Percentiles rank a stretch among this genome's conserved stretches.
Evolutionary conservation across 2,113 vertebrate species (phyloP).

Genomic region (Rhea pennata): DNA sequence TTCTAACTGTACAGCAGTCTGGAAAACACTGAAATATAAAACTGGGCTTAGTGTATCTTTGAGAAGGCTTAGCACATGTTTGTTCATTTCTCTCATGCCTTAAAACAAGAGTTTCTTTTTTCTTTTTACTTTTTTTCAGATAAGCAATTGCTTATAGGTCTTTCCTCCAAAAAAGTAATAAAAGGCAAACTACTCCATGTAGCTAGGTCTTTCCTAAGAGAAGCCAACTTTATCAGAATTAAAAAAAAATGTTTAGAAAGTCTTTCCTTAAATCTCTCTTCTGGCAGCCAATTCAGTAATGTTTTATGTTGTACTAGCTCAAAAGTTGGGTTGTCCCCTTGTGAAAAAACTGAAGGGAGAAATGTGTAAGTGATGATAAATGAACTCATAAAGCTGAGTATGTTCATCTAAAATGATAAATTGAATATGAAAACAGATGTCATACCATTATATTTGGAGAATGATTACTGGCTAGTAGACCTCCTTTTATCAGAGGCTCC

Average conservation of each 20-base stretch:
- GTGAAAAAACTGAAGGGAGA: neutral
- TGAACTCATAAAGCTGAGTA: neutral
- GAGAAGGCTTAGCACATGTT: neutral
- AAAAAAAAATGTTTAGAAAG: neutral
- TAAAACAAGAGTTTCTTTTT: neutral
- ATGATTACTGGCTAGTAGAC: neutral
- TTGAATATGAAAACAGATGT: neutral
- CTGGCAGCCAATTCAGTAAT: neutral
- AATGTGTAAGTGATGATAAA: neutral
- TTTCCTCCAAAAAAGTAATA: neutral
- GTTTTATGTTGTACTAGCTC: neutral
- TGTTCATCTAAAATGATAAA: neutral
- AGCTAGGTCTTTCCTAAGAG: neutral
- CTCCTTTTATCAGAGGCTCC: neutral
- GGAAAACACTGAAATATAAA: neutral
- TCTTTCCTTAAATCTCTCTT: neutral
- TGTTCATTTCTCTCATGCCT: neutral
- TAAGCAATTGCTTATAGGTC: neutral
- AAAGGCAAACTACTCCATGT: neutral
- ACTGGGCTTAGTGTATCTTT: neutral
- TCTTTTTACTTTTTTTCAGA: neutral
- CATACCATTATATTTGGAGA: neutral
- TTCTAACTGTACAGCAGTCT: neutral
- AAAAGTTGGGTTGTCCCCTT: neutral
- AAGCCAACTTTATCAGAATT: neutral